These are phyloP conservation scores for Sarcophaga subvicina DNA, from an alignment of 2,888 invertebrate species.

Conservation along the genomic window DNA sequence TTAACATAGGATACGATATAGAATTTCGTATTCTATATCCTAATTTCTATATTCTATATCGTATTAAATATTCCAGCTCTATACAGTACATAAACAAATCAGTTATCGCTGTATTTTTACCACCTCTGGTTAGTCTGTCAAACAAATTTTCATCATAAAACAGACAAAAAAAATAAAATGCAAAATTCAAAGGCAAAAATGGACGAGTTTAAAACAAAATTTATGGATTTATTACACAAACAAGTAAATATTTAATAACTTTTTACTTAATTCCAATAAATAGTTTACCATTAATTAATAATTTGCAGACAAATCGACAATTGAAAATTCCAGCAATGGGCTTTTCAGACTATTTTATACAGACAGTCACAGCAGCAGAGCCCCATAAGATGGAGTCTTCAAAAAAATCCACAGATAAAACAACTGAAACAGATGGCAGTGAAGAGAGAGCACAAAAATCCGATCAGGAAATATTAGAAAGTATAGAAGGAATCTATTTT, in stretches of 20 bases:
- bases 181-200: slow-evolving; percentile 76
- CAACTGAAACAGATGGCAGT: slow-evolving; percentile 62
- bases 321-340: slow-evolving; percentile 82
- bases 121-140: slow-evolving; percentile 42
- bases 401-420: slow-evolving; percentile 34
- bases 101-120: slow-evolving; percentile 7
- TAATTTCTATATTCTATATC: too few species aligned
- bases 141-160: slow-evolving; percentile 32
- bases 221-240: slow-evolving; percentile 81
- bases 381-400: slow-evolving; percentile 65
- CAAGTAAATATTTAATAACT: slow-evolving; percentile 74
- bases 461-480: slow-evolving; percentile 81
- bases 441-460: slow-evolving; percentile 74
- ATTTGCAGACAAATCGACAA: slow-evolving; percentile 77
- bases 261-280: neutral
- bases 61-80: slow-evolving; percentile 13
- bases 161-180: slow-evolving; percentile 53
- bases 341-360: slow-evolving; percentile 81
- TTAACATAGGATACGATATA: neutral
- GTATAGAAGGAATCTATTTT: slow-evolving; percentile 80
- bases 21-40: too few species aligned
- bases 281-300: neutral
- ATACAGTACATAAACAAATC: slow-evolving; percentile 18
- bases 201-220: slow-evolving; percentile 81
- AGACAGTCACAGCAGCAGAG: slow-evolving; percentile 78